Base-by-base conservation (phyloP, 2,797 vertebrate genomes). In the Danio choprae region DNA sequence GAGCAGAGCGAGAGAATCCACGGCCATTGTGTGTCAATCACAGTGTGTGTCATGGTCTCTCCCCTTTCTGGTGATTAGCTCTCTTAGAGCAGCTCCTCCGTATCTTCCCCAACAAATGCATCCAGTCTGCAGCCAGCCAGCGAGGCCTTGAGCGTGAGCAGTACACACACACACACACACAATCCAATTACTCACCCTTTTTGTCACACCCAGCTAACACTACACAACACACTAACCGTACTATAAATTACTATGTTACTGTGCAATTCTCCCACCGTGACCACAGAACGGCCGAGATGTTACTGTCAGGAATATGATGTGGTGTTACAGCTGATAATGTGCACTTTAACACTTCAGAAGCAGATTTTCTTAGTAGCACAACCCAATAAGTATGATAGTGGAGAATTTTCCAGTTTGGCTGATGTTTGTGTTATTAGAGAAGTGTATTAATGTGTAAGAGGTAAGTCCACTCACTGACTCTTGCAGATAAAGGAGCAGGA, bases 21-120 rank as follows among this genome's bases (percentile, higher is more conserved):
- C 87, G 87, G 88, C 93, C 90, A 94, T 94, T 94, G 93, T 94
- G 91, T 93, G 93, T 93, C 93, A 94, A 93, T 94, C 93, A 94
- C 89, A 88, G 81, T 88, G 83, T 89, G 86, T 90, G 70, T 90
- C 84, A 86, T 79, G 80, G 83, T 84, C 83, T 77, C 63, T 83
- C 84, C 77, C 84, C 83, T 83, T 85, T 84, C 80, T 84, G 78
- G 84, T 87, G 82, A 84, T 86, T 85, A 85, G 75, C 84, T 82
- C 83, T 88, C 82, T 84, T 73, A 84, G 78, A 81, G 86, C 81
- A 83, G 80, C 74, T 80, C 81, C 85, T 79, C 80, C 79, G 85
- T 86, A 88, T 86, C 84, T 86, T 65, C 76, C 73, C 58, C 79
- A 82, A 84, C 84, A 86, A 88, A 88, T 87, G 84, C 84, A 88